A percentile compares a stretch with the other conserved stretches of the same genome.
phyloP scores from a whole-genome alignment of 2,888 invertebrate genomes.

The Tetanocera ferruginea region DNA sequence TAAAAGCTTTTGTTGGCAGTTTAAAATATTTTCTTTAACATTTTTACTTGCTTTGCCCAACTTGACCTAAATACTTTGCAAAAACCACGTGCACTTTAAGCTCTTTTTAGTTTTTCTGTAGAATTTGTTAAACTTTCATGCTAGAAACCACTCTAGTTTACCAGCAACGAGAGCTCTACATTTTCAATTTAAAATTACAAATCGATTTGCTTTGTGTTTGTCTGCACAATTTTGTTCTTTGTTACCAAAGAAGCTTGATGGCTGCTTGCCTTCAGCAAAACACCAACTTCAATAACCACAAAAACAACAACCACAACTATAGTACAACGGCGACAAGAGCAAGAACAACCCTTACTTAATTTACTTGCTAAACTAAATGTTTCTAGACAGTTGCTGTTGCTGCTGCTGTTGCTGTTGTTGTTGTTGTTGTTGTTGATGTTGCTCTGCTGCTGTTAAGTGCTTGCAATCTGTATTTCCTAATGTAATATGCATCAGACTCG shows the following conservation, averaged over 20 bases:
- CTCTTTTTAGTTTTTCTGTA: neutral
- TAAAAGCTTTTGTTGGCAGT: no score
- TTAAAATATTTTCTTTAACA: no score
- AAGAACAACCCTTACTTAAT: conserved; percentile 19
- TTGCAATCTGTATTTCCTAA: conserved; percentile 25
- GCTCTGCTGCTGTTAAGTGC: conserved; percentile 16
- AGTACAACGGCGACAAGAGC: neutral
- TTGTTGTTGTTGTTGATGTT: neutral
- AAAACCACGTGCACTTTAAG: neutral
- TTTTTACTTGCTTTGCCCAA: no score
- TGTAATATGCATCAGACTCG: conserved; percentile 16
- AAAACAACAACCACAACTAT: neutral
- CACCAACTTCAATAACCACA: neutral
- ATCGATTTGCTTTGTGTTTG: conserved; percentile 38
- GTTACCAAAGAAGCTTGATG: neutral
- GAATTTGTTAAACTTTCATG: neutral
- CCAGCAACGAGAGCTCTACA: neutral
- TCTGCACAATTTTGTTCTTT: neutral
- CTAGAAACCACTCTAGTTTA: conserved; percentile 37
- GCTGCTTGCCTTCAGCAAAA: neutral
- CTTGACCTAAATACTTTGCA: neutral
- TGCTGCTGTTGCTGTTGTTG: neutral
- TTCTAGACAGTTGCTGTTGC: conserved; percentile 4
- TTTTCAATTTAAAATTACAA: conserved; percentile 40
- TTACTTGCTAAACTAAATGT: conserved; percentile 30